Percentiles rank a stretch among this genome's conserved stretches.
Conservation (phyloP, 2,797 vertebrate species). For the Acropternis orthonyx region DNA sequence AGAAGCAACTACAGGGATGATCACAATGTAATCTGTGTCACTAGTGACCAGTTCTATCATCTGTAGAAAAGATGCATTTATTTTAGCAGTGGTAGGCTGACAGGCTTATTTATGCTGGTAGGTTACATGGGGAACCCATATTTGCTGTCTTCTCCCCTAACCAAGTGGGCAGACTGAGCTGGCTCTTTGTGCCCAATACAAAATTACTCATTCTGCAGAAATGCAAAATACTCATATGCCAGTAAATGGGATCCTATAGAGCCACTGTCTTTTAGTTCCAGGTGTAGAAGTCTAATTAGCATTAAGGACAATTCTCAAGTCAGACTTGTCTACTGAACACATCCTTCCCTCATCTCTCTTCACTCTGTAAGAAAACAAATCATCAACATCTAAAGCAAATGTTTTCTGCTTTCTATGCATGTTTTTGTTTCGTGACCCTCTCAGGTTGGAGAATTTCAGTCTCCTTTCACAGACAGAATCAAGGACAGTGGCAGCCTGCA, state of each 20-base stretch:
- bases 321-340: not conserved
- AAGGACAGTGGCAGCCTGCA: not conserved
- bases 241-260: not conserved
- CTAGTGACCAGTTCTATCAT: not conserved
- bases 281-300: not conserved
- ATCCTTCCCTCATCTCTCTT: not conserved
- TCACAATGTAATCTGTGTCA: not conserved
- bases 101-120: not conserved
- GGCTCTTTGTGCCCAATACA: not conserved
- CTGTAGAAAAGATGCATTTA: not conserved
- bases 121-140: not conserved
- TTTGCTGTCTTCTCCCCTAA: not conserved
- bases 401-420: not conserved
- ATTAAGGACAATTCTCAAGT: not conserved
- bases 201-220: not conserved
- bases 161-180: not conserved
- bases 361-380: not conserved
- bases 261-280: not conserved
- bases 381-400: not conserved
- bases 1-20: not conserved
- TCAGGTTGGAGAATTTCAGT: not conserved
- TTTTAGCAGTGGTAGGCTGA: not conserved
- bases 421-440: not conserved
- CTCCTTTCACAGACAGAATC: not conserved
- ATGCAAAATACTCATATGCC: not conserved